phyloP scores from a whole-genome alignment of 2,888 invertebrate genomes.

The Anthophora plumipes region DNA sequence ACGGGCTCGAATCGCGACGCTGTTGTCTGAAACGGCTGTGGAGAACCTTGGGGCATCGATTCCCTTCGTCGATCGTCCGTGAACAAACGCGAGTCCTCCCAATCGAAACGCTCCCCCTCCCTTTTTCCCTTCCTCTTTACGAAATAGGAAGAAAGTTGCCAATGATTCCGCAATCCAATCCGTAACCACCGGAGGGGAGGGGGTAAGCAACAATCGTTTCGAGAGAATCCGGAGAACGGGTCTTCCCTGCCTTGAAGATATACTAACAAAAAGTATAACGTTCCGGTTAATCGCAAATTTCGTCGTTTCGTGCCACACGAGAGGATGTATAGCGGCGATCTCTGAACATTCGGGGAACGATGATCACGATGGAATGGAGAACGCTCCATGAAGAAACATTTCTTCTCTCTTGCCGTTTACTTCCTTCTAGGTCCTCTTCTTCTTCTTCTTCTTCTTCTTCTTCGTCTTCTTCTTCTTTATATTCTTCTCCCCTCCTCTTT shows the following conservation, averaged over 20 bases:
- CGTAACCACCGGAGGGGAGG: neutral
- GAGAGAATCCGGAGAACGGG: neutral
- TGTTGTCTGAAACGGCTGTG: neutral
- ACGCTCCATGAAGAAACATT: neutral
- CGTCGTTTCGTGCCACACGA: slow-evolving; percentile 15
- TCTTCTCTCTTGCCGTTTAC: neutral
- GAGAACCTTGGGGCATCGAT: slow-evolving; percentile 17
- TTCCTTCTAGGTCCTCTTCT: neutral
- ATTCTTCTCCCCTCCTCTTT: slow-evolving; percentile 27
- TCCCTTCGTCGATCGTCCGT: slow-evolving; percentile 22
- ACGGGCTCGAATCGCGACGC: slow-evolving; percentile 22
- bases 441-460: slow-evolving; percentile 18
- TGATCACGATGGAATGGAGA: slow-evolving; percentile 18
- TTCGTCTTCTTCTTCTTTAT: slow-evolving; percentile 10
- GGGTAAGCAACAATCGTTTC: neutral
- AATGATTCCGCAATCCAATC: neutral
- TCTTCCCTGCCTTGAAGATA: neutral
- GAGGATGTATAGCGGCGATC: neutral
- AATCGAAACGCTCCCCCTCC: neutral
- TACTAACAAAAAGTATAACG: slow-evolving; percentile 13
- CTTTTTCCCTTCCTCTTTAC: neutral
- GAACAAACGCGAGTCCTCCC: neutral
- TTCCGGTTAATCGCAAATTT: slow-evolving; percentile 31
- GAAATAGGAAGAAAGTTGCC: slow-evolving; percentile 1
- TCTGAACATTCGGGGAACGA: slow-evolving; percentile 30